Percentiles rank a stretch among this genome's conserved stretches.
These are phyloP conservation scores for Spodoptera litura DNA, from an alignment of 1,140 invertebrate species.

Conservation along the genomic window DNA sequence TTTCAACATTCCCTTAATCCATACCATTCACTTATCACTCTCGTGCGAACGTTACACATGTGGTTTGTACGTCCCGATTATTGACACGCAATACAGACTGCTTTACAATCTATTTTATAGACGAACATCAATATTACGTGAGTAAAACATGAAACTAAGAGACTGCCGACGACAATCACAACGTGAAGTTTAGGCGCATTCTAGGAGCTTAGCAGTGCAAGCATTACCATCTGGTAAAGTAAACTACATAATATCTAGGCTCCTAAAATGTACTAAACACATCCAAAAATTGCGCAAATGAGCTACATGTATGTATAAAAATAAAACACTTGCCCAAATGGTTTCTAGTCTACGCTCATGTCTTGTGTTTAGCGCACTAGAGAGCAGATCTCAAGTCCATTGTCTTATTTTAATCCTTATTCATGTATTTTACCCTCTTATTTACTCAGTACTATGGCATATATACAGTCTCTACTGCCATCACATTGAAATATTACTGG, in stretches of 20 bases:
- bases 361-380: conserved; percentile 46
- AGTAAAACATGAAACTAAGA: conserved; percentile 8
- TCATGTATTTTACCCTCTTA: conserved; percentile 44
- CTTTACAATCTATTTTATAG: conserved; percentile 36
- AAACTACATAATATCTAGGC: conserved; percentile 8
- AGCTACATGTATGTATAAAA: conserved; percentile 38
- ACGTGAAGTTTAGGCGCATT: conserved; percentile 25
- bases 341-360: background rate
- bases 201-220: conserved; percentile 34
- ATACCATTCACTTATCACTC: conserved; percentile 60
- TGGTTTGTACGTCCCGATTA: conserved; percentile 56
- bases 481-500: conserved; percentile 42
- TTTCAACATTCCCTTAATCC: conserved; percentile 61
- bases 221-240: background rate
- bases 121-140: conserved; percentile 46
- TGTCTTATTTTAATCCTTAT: conserved; percentile 42
- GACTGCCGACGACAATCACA: conserved; percentile 7
- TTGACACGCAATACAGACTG: conserved; percentile 40
- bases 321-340: conserved; percentile 39
- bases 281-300: conserved; percentile 32
- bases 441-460: conserved; percentile 47
- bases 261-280: conserved; percentile 35
- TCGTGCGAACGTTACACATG: conserved; percentile 51
- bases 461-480: conserved; percentile 46
- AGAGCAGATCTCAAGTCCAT: conserved; percentile 50